Conservation (phyloP, 2,797 vertebrate species). For the Hyperoplus lanceolatus region DNA sequence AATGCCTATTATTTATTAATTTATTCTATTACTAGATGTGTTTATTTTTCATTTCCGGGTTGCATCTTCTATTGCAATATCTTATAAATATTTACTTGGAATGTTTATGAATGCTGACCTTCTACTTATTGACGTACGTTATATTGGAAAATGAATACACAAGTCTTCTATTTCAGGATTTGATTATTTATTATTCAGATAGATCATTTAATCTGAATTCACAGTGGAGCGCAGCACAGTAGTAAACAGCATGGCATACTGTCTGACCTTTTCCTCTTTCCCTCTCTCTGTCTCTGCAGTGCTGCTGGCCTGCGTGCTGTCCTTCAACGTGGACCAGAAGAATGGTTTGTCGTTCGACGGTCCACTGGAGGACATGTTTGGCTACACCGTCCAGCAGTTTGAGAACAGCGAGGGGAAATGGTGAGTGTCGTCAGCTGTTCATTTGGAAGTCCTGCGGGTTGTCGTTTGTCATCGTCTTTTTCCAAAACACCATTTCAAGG, state of each 20-base stretch:
- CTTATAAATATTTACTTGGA: constrained; percentile 39
- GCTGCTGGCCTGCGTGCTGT: constrained; percentile 79
- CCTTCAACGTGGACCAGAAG: constrained; percentile 97
- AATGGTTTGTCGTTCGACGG: constrained; percentile 92
- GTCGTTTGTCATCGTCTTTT: not conserved
- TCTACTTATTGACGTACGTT: not conserved
- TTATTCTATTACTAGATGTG: constrained; percentile 9
- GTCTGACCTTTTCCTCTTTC: constrained; percentile 5
- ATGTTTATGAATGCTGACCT: constrained; percentile 26
- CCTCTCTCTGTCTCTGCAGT: constrained; percentile 58
- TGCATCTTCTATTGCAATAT: not conserved
- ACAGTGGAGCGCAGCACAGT: not conserved
- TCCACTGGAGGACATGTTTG: constrained; percentile 95
- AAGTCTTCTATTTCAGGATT: constrained; percentile 37
- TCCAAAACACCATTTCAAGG: not conserved
- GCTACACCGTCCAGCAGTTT: constrained; percentile 97
- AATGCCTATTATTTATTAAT: constrained; percentile 21
- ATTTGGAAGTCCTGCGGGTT: not conserved
- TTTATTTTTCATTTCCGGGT: constrained; percentile 41
- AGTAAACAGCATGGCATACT: constrained; percentile 4
- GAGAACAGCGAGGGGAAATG: constrained; percentile 98
- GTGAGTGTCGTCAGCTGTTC: constrained; percentile 80
- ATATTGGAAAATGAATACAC: not conserved
- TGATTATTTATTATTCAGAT: constrained; percentile 19
- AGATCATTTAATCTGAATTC: constrained; percentile 24